Conservation (phyloP, 2,888 invertebrate species). For the Auanema freiburgensis region DNA sequence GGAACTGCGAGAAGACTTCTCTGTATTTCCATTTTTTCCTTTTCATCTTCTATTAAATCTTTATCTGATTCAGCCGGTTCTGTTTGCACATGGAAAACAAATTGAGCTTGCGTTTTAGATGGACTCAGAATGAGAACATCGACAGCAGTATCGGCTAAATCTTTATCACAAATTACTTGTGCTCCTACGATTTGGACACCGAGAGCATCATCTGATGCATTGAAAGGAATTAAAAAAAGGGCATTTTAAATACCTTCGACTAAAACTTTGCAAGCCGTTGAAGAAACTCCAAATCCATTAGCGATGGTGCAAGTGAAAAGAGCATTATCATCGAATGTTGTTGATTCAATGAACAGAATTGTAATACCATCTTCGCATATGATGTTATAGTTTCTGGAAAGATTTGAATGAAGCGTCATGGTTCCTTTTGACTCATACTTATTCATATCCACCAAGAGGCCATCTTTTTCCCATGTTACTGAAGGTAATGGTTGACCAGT, state of each 20-base stretch:
- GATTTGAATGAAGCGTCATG: not conserved
- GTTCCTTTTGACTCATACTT: slow-evolving; percentile 16
- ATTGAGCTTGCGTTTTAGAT: slow-evolving; percentile 14
- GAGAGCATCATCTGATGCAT: slow-evolving; percentile 43
- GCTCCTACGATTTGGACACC: slow-evolving; percentile 39
- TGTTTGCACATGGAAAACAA: slow-evolving; percentile 32
- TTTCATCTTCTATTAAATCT: slow-evolving; percentile 11
- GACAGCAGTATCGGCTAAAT: slow-evolving; percentile 47
- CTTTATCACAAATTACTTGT: slow-evolving; percentile 46
- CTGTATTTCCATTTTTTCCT: not conserved
- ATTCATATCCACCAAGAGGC: slow-evolving; percentile 36
- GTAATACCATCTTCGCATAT: slow-evolving; percentile 58
- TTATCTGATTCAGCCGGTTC: slow-evolving; percentile 20
- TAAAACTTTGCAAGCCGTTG: slow-evolving; percentile 68
- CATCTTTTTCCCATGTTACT: slow-evolving; percentile 51
- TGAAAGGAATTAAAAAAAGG: not conserved
- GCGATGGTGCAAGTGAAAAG: slow-evolving; percentile 80
- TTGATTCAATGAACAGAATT: slow-evolving; percentile 42
- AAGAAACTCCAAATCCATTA: slow-evolving; percentile 81
- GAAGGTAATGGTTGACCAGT: slow-evolving; percentile 50
- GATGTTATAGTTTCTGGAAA: slow-evolving; percentile 48
- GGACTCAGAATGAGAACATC: slow-evolving; percentile 47
- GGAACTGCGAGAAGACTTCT: slow-evolving; percentile 16
- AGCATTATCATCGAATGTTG: slow-evolving; percentile 76
- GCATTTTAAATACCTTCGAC: slow-evolving; percentile 34